Evolutionary conservation across 2,797 vertebrate species (phyloP).

Genomic region (Sebastes hopkinsi): DNA sequence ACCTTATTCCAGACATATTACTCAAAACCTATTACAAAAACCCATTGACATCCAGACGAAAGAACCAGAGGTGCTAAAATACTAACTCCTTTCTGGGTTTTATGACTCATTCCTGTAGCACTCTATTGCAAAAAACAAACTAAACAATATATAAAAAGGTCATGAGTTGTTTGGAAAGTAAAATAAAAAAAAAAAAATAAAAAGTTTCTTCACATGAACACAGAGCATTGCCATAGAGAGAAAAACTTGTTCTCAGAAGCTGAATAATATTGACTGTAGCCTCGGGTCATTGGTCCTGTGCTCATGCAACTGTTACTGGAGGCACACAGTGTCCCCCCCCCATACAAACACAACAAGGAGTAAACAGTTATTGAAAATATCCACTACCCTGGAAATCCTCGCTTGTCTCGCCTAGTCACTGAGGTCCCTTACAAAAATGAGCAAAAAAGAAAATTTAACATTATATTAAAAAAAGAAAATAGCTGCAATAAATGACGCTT

Average conservation of each 20-base stretch:
- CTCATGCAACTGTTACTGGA: not conserved
- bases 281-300: not conserved
- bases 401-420: not conserved
- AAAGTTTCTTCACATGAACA: not conserved
- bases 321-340: too few species aligned
- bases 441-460: not conserved
- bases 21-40: too few species aligned
- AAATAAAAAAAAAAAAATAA: too few species aligned
- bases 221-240: not conserved
- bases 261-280: not conserved
- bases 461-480: not conserved
- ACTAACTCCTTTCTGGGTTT: too few species aligned
- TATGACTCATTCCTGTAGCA: too few species aligned
- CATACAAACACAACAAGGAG: not conserved
- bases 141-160: too few species aligned
- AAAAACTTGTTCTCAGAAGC: not conserved
- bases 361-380: not conserved
- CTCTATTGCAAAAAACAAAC: too few species aligned
- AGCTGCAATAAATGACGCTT: not conserved
- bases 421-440: not conserved
- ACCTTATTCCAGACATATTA: too few species aligned
- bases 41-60: too few species aligned
- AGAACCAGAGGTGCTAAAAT: too few species aligned
- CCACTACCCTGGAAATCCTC: not conserved
- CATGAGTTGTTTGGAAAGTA: not conserved